These are phyloP conservation scores for Aurelia coerulea DNA, from an alignment of 30 jellyfish, hydroid and myxozoan genomes.

Conservation along the genomic window DNA sequence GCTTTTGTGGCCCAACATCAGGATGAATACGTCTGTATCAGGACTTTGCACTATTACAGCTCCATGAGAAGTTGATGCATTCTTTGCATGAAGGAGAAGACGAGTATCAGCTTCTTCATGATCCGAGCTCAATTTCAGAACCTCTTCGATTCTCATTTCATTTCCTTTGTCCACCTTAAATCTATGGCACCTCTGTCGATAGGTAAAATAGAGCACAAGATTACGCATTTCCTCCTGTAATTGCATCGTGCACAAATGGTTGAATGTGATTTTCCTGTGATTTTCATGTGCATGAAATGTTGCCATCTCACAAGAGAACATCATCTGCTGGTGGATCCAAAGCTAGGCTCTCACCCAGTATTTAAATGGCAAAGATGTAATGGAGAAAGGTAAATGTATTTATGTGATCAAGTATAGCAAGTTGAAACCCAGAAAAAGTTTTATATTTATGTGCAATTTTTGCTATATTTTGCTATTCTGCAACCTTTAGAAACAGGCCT, in stretches of 20 bases:
- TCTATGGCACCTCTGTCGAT: slow-evolving; percentile 7
- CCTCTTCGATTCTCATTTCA: slow-evolving; percentile 19
- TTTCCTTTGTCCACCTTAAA: neutral
- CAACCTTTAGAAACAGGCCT: too few species aligned
- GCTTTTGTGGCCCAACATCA: slow-evolving; percentile 2
- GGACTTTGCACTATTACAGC: neutral
- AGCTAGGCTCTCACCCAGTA: too few species aligned
- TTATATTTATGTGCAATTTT: too few species aligned
- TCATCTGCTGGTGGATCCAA: too few species aligned
- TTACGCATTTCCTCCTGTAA: neutral
- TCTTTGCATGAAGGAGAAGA: slow-evolving; percentile 1
- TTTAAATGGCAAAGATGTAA: too few species aligned
- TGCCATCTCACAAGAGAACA: too few species aligned
- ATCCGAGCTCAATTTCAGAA: slow-evolving; percentile 12
- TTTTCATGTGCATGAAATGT: too few species aligned
- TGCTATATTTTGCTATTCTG: too few species aligned
- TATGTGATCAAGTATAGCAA: too few species aligned
- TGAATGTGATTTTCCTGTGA: neutral
- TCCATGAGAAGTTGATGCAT: neutral
- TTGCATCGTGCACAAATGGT: neutral
- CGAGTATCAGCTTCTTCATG: slow-evolving; percentile 52
- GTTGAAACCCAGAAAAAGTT: too few species aligned
- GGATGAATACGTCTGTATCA: neutral
- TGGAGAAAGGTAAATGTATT: too few species aligned
- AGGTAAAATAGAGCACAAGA: slow-evolving; percentile 3